Base-by-base conservation (phyloP, 1,140 invertebrate species). In the Aphelinus atriplicis region DNA sequence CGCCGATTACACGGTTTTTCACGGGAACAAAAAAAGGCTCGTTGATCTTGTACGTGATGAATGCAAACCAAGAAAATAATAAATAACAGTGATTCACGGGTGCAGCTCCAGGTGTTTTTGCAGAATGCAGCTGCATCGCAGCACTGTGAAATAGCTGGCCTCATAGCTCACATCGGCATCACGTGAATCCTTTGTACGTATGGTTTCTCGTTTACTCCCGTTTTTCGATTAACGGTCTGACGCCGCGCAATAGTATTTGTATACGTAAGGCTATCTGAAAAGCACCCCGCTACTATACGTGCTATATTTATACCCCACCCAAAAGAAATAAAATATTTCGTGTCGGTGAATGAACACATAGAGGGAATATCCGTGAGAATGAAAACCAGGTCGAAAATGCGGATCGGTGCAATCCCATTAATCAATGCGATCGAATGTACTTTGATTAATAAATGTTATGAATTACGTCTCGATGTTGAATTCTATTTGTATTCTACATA, bases 1-100 rank as follows among this genome's bases (percentile, higher is more conserved):
- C 2, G 45, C 1, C 42, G 60, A 69, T 72, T 50, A 64, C 72
- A 80, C 70, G 66, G 73, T 80, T 71, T 26, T 79, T 76, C 69
- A 58, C n/a, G n/a, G 26, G 26, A 51, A 7, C n/a, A 65, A 73
- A 58, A 69, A 69, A 47, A 26, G 26, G 26, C 1, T 68, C 47
- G 58, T n/a, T 2, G n/a, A 57, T 67, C 42, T 3, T 67, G 10
- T 70, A 43, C 10, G 26, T 50, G 10, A 61, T 48, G 26, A 60
- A n/a, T 48, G 42, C 5, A 63, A 71, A 63, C 42, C 51, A 43
- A 62, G 48, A 56, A 5, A 70, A 3, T 6, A 26, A 55, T 55
- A 63, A 63, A 71, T 55, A 2, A n/a, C 5, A 56, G 45, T 10
- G 7, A 47, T 63, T 50, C 50, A 10, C 2, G 26, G 55, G 63